Evolutionary conservation across 2,113 vertebrate species (phyloP), one percentile per base, ranked within the genome.

Genomic region (Anolis sagrei): DNA sequence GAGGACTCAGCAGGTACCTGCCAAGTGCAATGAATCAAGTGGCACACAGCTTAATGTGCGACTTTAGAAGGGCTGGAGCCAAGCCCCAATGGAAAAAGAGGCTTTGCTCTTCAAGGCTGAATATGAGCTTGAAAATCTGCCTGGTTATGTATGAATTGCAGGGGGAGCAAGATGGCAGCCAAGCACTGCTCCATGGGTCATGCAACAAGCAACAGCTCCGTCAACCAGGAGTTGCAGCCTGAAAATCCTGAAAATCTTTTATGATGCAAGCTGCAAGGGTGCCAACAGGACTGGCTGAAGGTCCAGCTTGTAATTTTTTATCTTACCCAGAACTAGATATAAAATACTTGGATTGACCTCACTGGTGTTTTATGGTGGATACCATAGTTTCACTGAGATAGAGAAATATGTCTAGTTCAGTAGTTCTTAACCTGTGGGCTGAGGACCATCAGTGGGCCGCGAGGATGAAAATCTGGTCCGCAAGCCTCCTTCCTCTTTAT

Each of bases 1-100:
- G 25, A 83, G 25, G 25, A 81, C 44, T 3, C 76, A 51, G 74
- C 66, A 58, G 76, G 44, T 62, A 21, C 54, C 14, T 2, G 2
- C 62, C 70, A 80, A 88, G 78, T 1, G n/a, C 25, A 39, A 36
- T 10, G 81, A 89, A 62, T 75, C 84, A 85, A 25, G 76, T 36
- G 74, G 18, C 0, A 0, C 16, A 36, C 66, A 14, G 29, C 73
- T 77, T 82, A n/a, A 85, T 89, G 77, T 90, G 66, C n/a, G 62
- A 44, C 36, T 32, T 1, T 61, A 66, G 23, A 79, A 72, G 39
- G 49, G 36, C 70, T 51, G 64, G 49, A 79, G 76, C 49, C 32
- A 66, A 69, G 0, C 0, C 49, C 29, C 29, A 6, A 72, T 34
- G 79, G 68, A 82, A 72, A 19, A 69, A 49, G 61, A 82, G 11